These are phyloP conservation scores for Halcyon malimbica DNA, from an alignment of 2,113 vertebrate genomes.

Conservation along the genomic window DNA sequence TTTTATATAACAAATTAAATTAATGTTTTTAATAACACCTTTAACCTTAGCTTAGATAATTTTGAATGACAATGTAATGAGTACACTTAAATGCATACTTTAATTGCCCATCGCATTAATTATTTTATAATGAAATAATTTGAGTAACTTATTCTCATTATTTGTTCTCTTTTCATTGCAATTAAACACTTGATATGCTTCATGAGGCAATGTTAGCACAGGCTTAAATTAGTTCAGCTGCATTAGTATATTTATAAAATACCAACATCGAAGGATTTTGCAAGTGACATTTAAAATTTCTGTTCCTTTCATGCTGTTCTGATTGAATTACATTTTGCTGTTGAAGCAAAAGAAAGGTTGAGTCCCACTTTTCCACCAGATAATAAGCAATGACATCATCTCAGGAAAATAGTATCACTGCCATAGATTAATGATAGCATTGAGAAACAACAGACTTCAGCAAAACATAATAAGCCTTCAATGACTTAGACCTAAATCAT, in stretches of 20 bases:
- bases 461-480: neutral
- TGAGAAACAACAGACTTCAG: neutral
- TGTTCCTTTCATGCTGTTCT: neutral
- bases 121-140: conserved; percentile 71
- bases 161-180: conserved; percentile 54
- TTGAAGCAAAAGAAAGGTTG: neutral
- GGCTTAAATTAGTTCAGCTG: conserved; percentile 57
- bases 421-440: accelerated
- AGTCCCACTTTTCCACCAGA: neutral
- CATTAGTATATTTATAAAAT: conserved; percentile 42
- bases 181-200: conserved; percentile 63
- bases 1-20: conserved; percentile 74
- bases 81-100: conserved; percentile 61
- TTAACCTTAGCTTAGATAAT: conserved; percentile 71
- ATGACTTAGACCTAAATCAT: neutral
- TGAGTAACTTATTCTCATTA: conserved; percentile 54
- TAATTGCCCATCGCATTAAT: conserved; percentile 77
- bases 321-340: neutral
- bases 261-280: neutral
- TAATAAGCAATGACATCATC: neutral
- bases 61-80: conserved; percentile 71
- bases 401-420: neutral
- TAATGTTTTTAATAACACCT: conserved; percentile 78
- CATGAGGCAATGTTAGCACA: conserved; percentile 50
- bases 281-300: neutral